These are phyloP conservation scores for Tipula vernalis DNA, from an alignment of 2,888 invertebrate genomes.

Conservation along the genomic window DNA sequence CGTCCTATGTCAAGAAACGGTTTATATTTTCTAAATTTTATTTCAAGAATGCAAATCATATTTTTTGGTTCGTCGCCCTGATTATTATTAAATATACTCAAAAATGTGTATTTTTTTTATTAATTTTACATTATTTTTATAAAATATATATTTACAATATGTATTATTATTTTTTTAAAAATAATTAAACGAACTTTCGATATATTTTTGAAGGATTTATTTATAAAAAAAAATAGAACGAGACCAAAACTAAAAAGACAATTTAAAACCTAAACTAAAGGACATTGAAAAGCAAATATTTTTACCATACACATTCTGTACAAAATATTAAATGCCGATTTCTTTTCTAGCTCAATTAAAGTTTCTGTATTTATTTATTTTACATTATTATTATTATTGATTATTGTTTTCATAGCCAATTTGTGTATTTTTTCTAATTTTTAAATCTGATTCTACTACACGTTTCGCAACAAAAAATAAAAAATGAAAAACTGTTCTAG, in stretches of 20 bases:
- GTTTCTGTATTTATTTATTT: neutral
- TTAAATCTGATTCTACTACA: neutral
- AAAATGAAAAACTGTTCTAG: neutral
- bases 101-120: neutral
- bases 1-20: no score
- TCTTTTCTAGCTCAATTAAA: neutral
- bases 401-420: constrained; percentile 4
- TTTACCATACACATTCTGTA: neutral
- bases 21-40: no score
- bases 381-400: neutral
- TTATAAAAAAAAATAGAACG: neutral
- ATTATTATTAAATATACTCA: neutral
- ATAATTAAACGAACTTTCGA: neutral
- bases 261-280: neutral
- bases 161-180: neutral
- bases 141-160: neutral
- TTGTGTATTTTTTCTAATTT: neutral
- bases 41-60: no score
- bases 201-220: neutral
- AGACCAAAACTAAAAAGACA: neutral
- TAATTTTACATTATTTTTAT: neutral
- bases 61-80: no score
- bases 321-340: neutral
- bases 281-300: neutral
- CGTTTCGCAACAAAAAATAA: neutral